Evolutionary conservation across 2,888 invertebrate species (phyloP), one percentile per base, ranked within the genome.

Genomic region (Leistus spinibarbis): DNA sequence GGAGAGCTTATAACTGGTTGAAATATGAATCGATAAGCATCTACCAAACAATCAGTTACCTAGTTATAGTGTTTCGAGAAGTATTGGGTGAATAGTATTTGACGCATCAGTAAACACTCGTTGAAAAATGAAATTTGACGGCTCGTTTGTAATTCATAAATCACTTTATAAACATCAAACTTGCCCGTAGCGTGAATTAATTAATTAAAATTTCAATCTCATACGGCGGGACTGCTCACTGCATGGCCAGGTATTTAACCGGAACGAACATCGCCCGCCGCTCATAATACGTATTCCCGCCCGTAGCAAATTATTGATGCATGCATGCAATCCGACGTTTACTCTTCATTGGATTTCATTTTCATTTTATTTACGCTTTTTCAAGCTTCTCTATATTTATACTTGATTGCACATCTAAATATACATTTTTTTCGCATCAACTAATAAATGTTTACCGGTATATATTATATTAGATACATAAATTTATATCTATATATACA

Each of bases 141-240:
- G 54, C 71, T 71, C 71, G 73, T 67, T 67, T 73, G 67, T 73
- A 66, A 73, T 73, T 67, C 66, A 73, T 67, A 73, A 67, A 73
- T 67, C 73, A 73, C 73, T 66, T 66, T 73, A 67, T 73, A 73
- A 67, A 73, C 73, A 73, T 67, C 66, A 73, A 73, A 67, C 60
- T 73, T 67, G 73, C 73, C 73, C 53, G 66, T 17, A 54, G 73
- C 60, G 22, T 20, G 67, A 67, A 73, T 73, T 73, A 73, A 73
- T 73, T 73, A 73, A 67, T 67, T 67, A 73, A 73, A 73, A 73
- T 73, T 73, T 73, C 67, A 66, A 73, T 62, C 73, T 73, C 73
- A 73, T 67, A 24, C 62, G 66, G 40, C 13, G 5, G 40, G 40
- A 40, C 40, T 40, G 5, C 40, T 40, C 40, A 40, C 40, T 40